Conservation (phyloP, 23 tunicate species). For the Oikopleura albicans region DNA sequence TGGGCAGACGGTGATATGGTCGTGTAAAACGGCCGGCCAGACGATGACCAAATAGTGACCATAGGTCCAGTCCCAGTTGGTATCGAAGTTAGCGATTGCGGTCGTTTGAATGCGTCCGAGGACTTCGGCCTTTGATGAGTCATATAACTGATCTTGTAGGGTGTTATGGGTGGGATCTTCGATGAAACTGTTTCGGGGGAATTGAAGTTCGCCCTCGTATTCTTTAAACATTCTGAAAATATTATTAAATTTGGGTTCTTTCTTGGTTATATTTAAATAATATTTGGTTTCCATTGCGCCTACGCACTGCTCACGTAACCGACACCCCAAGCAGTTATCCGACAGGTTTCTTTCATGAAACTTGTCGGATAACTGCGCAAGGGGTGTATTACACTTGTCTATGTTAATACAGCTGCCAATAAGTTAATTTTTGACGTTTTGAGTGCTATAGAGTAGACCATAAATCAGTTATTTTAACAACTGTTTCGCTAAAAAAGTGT, state of each 20-base stretch:
- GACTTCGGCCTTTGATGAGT: not conserved
- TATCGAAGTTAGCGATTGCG: no score
- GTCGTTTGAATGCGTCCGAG: not conserved
- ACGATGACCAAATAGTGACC: conserved; percentile 5
- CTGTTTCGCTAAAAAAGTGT: no score
- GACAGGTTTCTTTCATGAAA: not conserved
- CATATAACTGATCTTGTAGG: not conserved
- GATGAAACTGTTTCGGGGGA: not conserved
- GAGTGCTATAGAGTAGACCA: no score
- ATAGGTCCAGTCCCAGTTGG: not conserved
- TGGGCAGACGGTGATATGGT: not conserved
- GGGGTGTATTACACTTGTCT: no score
- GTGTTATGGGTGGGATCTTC: not conserved
- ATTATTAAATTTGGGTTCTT: no score
- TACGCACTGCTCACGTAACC: no score
- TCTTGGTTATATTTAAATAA: no score
- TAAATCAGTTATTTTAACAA: no score
- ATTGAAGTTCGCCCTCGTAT: not conserved
- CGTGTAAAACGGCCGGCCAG: not conserved
- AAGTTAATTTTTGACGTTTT: no score
- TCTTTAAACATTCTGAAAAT: no score
- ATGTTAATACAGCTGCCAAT: not conserved
- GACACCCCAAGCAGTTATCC: not conserved
- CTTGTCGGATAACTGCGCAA: not conserved
- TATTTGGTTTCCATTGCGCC: no score